Evolutionary conservation across 2,113 vertebrate genomes (phyloP).

Genomic region (Hypocryptadius cinnamomeus): DNA sequence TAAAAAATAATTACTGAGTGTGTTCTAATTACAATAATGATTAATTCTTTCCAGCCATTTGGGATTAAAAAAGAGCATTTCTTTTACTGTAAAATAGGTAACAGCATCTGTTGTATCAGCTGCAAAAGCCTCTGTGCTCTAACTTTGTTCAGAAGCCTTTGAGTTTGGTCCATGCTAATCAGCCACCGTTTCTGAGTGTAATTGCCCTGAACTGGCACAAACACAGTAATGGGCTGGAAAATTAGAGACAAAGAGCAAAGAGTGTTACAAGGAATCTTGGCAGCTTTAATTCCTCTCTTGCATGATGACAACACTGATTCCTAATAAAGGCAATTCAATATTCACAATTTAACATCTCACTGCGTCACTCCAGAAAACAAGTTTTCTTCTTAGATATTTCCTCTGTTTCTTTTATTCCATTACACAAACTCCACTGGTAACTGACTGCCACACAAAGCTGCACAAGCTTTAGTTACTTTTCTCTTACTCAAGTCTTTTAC

Average conservation of each 20-base stretch:
- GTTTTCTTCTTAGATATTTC: background rate
- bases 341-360: background rate
- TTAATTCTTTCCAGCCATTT: background rate
- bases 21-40: background rate
- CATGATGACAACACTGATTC: background rate
- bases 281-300: background rate
- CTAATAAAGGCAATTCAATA: background rate
- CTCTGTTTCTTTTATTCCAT: background rate
- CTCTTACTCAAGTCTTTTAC: too few species aligned
- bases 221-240: background rate
- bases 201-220: conserved; percentile 12
- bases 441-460: background rate
- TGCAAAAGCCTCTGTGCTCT: background rate
- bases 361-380: background rate
- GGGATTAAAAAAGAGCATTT: background rate
- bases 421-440: background rate
- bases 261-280: background rate
- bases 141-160: background rate
- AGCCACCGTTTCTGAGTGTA: background rate
- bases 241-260: conserved; percentile 1
- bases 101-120: background rate
- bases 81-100: background rate
- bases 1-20: background rate
- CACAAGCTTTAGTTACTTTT: background rate
- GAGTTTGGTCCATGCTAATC: background rate